Base-by-base conservation (phyloP, 1,140 invertebrate genomes). In the Calosoma granatense region DNA sequence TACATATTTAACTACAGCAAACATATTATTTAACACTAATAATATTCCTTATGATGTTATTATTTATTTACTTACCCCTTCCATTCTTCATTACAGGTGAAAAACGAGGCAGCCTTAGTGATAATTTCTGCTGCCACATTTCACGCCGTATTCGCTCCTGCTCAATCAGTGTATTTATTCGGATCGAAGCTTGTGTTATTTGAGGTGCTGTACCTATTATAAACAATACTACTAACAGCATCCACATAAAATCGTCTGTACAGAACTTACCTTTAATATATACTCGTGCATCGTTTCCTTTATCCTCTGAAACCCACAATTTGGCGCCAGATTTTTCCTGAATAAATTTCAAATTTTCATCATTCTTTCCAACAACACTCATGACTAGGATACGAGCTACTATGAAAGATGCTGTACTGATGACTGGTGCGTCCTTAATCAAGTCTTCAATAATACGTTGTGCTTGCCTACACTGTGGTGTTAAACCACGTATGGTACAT, bases 361-460 rank as follows among this genome's bases (percentile, higher is more conserved):
- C 87, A 59, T 80, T 78, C 30, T 79, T 66, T 39, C 84, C 88
- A 64, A 90, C 87, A 22, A 92, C 81, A 64, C 78, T 77, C 2
- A 83, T 82, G 57, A 82, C 76, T 57, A 78, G 70, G 67, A 74
- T 78, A 54, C 77, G 70, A 0, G 87, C 84, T 1, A 92, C 80
- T 23, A 71, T 73, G 23, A 88, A 80, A 57, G 81, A 80, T 57
- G 79, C 77, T 11, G 77, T 76, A 43, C 84, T 77, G 15, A 87
- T 77, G 0, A 79, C 61, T 2, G 85, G 83, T 51, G 86, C 81
- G 56, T 83, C 81, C 2, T 75, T 74, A 0, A 92, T 79, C 58
- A 88, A 82, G 51, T 83, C 79, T 12, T 83, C 72, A n/a, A 94
- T 80, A 56, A 90, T 66, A 1, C 76, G 73, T 61, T 90, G 81